These are phyloP conservation scores for Alethe diademata DNA, from an alignment of 2,113 vertebrate species.

Conservation along the genomic window DNA sequence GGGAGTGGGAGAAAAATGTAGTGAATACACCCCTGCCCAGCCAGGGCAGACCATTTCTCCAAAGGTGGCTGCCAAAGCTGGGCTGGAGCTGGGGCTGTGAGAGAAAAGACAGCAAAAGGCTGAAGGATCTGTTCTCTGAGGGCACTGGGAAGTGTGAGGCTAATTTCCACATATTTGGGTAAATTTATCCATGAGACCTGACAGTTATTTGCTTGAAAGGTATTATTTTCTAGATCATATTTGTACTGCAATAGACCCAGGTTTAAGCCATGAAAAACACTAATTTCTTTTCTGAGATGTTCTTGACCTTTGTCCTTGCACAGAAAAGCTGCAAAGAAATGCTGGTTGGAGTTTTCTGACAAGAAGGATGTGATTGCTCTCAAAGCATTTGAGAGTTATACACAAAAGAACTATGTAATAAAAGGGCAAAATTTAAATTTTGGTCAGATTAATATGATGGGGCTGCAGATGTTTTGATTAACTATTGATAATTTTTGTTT, in stretches of 20 bases:
- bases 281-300: neutral
- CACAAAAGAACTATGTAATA: neutral
- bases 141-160: rapidly evolving
- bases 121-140: neutral
- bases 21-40: neutral
- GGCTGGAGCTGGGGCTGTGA: neutral
- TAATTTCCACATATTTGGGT: neutral
- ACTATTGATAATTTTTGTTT: neutral
- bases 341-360: neutral
- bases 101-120: neutral
- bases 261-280: neutral
- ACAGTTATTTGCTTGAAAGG: neutral
- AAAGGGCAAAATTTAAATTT: neutral
- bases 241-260: neutral
- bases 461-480: neutral
- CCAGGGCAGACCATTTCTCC: neutral
- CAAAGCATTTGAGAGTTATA: neutral
- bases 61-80: neutral
- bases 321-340: neutral
- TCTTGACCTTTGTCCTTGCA: neutral
- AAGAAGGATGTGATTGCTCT: neutral
- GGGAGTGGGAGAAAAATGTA: neutral
- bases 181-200: neutral
- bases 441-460: neutral
- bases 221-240: neutral